Evolutionary conservation across 2,113 vertebrate species (phyloP), one percentile per base, ranked within the genome.

Genomic region (Mustelus asterias): DNA sequence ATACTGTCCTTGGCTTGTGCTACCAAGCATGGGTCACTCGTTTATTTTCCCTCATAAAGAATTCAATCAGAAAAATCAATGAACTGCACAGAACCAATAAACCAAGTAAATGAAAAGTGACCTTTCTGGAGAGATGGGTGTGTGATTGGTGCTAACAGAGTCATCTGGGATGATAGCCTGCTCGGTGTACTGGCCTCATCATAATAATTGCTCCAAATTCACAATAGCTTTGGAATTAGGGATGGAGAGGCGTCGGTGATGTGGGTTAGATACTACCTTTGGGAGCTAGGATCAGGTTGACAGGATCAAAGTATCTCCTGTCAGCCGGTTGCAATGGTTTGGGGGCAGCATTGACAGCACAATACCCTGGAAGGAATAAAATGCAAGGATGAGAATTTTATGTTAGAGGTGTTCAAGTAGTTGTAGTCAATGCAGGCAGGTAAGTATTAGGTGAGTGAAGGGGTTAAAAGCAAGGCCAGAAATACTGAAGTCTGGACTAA

Each of bases 11-110:
- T 83, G 80, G 80, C 5, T 83, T 44, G 24, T 48, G 86, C 48
- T 54, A 89, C 44, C 86, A 24, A 58, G 24, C 48, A 2, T 26
- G 29, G 80, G 80, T 83, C 80, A 83, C n/a, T 44, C 37, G 18
- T 41, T 83, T 41, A 83, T 83, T 83, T 83, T 83, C 16, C 80
- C 18, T 83, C 80, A 22, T 83, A 54, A 89, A 89, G 26, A 33
- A 54, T 89, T 89, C 86, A 89, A 89, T 89, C 86, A 89, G 33
- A 54, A 54, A 89, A 54, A 89, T 89, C 86, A 54, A 29, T 89
- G 86, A 29, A 58, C 44, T 48, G 86, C 48, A 58, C 24, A 58
- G 86, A 89, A 89, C 48, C 24, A 89, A 89, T 29, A 89, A 89
- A 89, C 37, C 24, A 89, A 48, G 48, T 89, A 48, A 54, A 89